Conservation (phyloP, 2,888 invertebrate genomes). For the Actias luna region DNA sequence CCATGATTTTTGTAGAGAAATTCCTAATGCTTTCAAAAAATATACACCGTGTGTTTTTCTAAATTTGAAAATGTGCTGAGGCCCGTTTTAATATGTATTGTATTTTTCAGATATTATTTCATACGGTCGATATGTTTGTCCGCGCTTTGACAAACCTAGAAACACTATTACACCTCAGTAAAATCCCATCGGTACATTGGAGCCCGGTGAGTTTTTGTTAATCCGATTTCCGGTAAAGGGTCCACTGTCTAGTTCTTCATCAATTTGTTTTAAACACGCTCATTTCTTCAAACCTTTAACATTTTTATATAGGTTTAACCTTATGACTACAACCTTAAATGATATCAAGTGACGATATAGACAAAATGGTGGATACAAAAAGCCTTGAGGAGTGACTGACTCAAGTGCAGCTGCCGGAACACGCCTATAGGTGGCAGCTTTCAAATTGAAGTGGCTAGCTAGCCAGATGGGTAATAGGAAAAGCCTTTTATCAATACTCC, state of each 20-base stretch:
- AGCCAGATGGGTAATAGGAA: background rate
- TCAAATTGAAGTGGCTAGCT: too few species aligned
- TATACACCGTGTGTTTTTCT: background rate
- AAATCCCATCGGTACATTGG: background rate
- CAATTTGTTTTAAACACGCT: background rate
- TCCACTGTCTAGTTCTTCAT: background rate
- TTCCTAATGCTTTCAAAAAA: too few species aligned
- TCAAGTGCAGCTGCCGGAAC: background rate
- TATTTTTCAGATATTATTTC: conserved; percentile 22
- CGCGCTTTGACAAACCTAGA: conserved; percentile 19
- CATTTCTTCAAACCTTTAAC: too few species aligned
- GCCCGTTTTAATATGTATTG: background rate
- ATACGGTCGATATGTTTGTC: conserved; percentile 20
- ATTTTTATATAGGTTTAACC: too few species aligned
- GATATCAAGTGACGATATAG: background rate
- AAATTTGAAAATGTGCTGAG: background rate
- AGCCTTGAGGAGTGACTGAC: background rate
- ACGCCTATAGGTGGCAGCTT: too few species aligned
- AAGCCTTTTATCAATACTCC: too few species aligned
- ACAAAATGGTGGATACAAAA: background rate
- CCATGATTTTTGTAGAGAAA: too few species aligned
- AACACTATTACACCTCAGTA: background rate
- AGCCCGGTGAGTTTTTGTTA: background rate
- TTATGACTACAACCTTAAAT: too few species aligned
- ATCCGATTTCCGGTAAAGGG: background rate